A percentile compares a stretch with the other conserved stretches of the same genome.
These are phyloP conservation scores for Platycheirus rosarum DNA, from an alignment of 2,888 invertebrate species.

Conservation along the genomic window DNA sequence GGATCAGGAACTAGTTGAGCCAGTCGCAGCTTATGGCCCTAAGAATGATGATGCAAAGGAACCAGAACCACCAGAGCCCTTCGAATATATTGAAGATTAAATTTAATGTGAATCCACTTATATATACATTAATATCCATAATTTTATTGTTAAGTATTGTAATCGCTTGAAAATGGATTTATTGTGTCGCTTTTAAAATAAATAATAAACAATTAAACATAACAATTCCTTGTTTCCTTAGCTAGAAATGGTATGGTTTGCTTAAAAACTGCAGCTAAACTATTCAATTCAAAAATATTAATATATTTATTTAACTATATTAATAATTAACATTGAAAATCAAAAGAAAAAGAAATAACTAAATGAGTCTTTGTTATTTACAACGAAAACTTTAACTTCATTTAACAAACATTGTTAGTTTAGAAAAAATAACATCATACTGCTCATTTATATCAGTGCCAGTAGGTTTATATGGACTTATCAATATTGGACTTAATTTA, in stretches of 20 bases:
- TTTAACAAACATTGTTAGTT: constrained; percentile 8
- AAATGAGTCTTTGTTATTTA: constrained; percentile 20
- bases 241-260: too few species aligned
- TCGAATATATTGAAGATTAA: constrained; percentile 94
- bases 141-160: constrained; percentile 27
- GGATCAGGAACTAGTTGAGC: constrained; percentile 93
- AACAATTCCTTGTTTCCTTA: too few species aligned
- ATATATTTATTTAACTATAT: constrained; percentile 36
- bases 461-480: background rate
- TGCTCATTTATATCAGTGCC: background rate
- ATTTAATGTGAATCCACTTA: constrained; percentile 11
- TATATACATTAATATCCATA: background rate
- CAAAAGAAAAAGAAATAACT: constrained; percentile 11
- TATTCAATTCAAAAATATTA: constrained; percentile 13
- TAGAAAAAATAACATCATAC: background rate
- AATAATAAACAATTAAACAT: constrained; percentile 18
- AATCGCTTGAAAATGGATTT: constrained; percentile 30
- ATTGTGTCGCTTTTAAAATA: constrained; percentile 36
- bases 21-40: constrained; percentile 94
- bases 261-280: too few species aligned
- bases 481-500: constrained; percentile 8
- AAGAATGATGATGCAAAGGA: constrained; percentile 97
- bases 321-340: constrained; percentile 28
- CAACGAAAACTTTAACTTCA: constrained; percentile 21
- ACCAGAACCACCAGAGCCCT: constrained; percentile 98